These are phyloP conservation scores for Drosophila erecta DNA, from an alignment of 1,140 invertebrate species.

Conservation along the genomic window DNA sequence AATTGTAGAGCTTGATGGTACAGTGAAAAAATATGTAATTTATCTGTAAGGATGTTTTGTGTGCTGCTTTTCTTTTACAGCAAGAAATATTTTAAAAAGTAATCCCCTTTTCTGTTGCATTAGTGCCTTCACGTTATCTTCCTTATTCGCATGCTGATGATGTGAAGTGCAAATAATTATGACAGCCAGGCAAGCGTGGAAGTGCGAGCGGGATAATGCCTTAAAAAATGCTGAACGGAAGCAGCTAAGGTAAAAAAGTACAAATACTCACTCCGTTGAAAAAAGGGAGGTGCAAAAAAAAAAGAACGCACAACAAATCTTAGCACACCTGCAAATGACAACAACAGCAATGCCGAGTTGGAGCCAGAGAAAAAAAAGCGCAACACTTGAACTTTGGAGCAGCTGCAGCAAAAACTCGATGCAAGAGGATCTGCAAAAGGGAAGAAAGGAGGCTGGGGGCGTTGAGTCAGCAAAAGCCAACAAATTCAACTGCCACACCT, in stretches of 20 bases:
- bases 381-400: constrained; percentile 79
- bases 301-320: constrained; percentile 53
- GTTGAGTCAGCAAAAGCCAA: constrained; percentile 37
- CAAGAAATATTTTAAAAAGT: constrained; percentile 2
- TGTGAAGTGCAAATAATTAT: constrained; percentile 81
- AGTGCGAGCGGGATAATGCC: constrained; percentile 11
- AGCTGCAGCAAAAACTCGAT: constrained; percentile 53
- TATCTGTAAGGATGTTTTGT: background rate
- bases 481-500: constrained; percentile 25
- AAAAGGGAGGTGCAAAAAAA: constrained; percentile 19
- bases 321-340: constrained; percentile 73
- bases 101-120: background rate
- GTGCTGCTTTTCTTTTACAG: background rate
- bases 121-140: background rate
- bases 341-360: constrained; percentile 25
- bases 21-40: constrained; percentile 9
- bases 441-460: constrained; percentile 18
- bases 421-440: background rate
- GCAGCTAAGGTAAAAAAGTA: constrained; percentile 37
- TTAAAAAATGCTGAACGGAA: constrained; percentile 55
- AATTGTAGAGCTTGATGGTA: background rate
- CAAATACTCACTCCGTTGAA: constrained; percentile 1
- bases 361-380: constrained; percentile 38
- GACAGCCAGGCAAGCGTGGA: constrained; percentile 46
- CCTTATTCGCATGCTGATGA: constrained; percentile 58